Conservation (phyloP, 30 jellyfish, hydroid and myxozoan species). For the Aurelia sp. region DNA sequence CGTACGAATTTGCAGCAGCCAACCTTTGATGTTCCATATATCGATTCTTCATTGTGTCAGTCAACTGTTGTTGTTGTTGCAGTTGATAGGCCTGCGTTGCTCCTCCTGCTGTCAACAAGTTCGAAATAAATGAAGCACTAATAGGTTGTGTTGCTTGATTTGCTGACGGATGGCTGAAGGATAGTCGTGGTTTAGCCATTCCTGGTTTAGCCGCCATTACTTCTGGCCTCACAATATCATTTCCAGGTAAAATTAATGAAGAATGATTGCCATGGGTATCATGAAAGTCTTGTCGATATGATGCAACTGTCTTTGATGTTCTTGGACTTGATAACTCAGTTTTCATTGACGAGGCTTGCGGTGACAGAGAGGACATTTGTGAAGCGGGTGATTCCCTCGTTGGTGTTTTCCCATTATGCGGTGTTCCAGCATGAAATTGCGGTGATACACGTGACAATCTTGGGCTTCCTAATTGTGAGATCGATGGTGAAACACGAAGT, state of each 20-base stretch:
- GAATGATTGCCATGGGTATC: background rate
- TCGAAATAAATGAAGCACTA: constrained; percentile 4
- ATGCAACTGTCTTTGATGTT: background rate
- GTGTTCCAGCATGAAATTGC: background rate
- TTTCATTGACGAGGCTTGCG: constrained; percentile 53
- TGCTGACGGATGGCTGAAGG: background rate
- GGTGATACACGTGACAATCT: constrained; percentile 9
- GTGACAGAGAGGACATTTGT: constrained; percentile 41
- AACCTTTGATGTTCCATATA: constrained; percentile 40
- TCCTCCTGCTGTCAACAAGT: constrained; percentile 15
- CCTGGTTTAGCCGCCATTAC: background rate
- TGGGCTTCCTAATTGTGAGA: constrained; percentile 54
- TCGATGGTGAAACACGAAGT: constrained; percentile 56
- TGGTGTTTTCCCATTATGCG: constrained; percentile 30
- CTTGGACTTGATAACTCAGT: constrained; percentile 20
- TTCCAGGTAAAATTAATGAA: constrained; percentile 1
- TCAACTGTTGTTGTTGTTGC: constrained; percentile 43
- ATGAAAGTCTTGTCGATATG: background rate
- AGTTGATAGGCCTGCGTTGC: constrained; percentile 16
- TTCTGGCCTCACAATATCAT: background rate
- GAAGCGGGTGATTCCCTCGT: constrained; percentile 52
- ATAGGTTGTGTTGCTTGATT: background rate
- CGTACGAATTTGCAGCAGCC: constrained; percentile 32
- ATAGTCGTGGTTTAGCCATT: background rate
- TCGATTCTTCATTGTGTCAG: constrained; percentile 31